Percentiles rank a stretch among this genome's conserved stretches.
Evolutionary conservation across 2,888 invertebrate species (phyloP).

Genomic region (Hermodice carunculata): DNA sequence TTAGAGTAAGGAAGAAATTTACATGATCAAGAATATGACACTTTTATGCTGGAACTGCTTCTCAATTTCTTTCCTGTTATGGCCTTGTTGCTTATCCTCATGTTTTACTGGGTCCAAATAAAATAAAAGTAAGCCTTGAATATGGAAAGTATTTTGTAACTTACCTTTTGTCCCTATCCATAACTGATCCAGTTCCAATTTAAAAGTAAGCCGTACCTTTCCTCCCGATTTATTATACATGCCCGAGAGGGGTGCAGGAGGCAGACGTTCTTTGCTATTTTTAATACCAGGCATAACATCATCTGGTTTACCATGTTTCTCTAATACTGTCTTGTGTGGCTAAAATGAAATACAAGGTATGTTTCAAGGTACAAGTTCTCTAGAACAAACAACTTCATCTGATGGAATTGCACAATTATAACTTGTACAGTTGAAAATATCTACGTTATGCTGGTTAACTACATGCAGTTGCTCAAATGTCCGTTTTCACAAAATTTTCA

Average conservation of each 20-base stretch:
- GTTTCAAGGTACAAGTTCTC: background rate
- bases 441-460: no score
- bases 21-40: no score
- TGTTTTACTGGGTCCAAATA: no score
- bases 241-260: constrained; percentile 84
- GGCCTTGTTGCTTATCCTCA: no score
- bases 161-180: constrained; percentile 89
- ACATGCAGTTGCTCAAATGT: no score
- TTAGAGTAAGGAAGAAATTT: no score
- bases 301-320: constrained; percentile 87
- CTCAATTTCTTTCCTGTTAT: no score
- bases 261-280: constrained; percentile 83
- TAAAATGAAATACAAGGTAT: constrained; percentile 43
- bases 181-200: constrained; percentile 88
- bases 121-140: no score
- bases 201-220: constrained; percentile 91
- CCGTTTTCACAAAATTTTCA: no score
- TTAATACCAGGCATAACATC: constrained; percentile 90
- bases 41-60: no score
- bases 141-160: no score
- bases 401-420: background rate
- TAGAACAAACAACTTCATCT: background rate
- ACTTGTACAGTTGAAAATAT: no score
- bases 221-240: constrained; percentile 93
- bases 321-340: constrained; percentile 87